Evolutionary conservation across 1,140 invertebrate genomes (phyloP).

Genomic region (Drosophila erecta): DNA sequence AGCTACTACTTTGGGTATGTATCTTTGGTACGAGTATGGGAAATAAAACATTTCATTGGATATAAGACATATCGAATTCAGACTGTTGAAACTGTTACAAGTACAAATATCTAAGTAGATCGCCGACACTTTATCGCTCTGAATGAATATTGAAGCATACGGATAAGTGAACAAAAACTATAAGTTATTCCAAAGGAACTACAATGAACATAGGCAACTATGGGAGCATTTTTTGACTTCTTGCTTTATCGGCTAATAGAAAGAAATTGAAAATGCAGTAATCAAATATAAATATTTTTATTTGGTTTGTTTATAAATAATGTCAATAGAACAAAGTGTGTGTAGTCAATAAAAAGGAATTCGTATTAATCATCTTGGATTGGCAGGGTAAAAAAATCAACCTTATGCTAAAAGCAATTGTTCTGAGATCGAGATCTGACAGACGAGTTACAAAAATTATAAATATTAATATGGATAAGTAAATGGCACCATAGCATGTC

Average conservation of each 20-base stretch:
- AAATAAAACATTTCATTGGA: constrained; percentile 71
- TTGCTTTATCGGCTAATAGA: constrained; percentile 48
- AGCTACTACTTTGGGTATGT: constrained; percentile 72
- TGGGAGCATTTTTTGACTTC: constrained; percentile 71
- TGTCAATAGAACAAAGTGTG: constrained; percentile 46
- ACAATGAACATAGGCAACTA: constrained; percentile 34
- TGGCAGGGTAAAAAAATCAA: constrained; percentile 42
- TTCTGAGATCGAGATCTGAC: constrained; percentile 49
- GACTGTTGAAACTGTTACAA: constrained; percentile 66
- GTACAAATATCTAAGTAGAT: constrained; percentile 64
- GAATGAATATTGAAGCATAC: constrained; percentile 45
- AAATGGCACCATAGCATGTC: constrained; percentile 67
- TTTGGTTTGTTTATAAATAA: constrained; percentile 41
- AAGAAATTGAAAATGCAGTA: constrained; percentile 52
- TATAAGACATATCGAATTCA: constrained; percentile 52
- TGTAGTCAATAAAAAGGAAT: constrained; percentile 23
- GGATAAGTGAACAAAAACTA: constrained; percentile 26
- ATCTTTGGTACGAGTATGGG: constrained; percentile 43
- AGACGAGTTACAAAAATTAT: constrained; percentile 18
- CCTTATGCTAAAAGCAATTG: constrained; percentile 47
- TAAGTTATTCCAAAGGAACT: constrained; percentile 19
- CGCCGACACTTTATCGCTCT: constrained; percentile 50
- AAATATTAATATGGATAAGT: constrained; percentile 60
- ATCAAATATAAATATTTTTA: constrained; percentile 46
- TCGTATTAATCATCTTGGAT: constrained; percentile 5